These are phyloP conservation scores for Camponotus floridanus DNA, from an alignment of 1,140 invertebrate genomes.

Conservation along the genomic window DNA sequence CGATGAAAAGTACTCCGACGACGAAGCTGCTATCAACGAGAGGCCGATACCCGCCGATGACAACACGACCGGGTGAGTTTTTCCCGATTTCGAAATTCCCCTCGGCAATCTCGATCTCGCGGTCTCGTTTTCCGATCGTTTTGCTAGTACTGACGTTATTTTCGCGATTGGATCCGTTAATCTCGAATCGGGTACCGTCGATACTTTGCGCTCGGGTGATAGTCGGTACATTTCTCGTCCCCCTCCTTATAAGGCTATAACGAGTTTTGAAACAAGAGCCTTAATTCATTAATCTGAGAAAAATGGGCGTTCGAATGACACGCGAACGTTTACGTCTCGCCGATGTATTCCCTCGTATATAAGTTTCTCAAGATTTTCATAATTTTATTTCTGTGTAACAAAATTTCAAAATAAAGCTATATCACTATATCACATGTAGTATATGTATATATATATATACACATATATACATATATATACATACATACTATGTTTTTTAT, in stretches of 20 bases:
- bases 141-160: background rate
- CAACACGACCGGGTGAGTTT: slow-evolving; percentile 79
- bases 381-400: background rate
- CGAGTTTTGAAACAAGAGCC: slow-evolving; percentile 78
- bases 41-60: slow-evolving; percentile 79
- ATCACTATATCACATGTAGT: background rate
- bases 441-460: background rate
- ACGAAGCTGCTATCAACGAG: slow-evolving; percentile 80
- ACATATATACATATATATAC: background rate
- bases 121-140: too few species aligned
- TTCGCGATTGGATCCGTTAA: slow-evolving; percentile 5
- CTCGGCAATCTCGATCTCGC: background rate
- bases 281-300: slow-evolving; percentile 38
- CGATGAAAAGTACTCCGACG: slow-evolving; percentile 80
- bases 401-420: slow-evolving; percentile 35
- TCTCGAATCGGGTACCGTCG: background rate
- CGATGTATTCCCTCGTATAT: background rate
- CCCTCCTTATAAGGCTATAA: slow-evolving; percentile 83
- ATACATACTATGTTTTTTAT: background rate
- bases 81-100: background rate
- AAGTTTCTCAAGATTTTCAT: background rate
- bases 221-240: slow-evolving; percentile 42
- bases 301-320: background rate
- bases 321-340: background rate
- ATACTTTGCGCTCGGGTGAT: slow-evolving; percentile 42